Conservation (phyloP, 2,888 invertebrate species). For the Entomobrya multifasciata region DNA sequence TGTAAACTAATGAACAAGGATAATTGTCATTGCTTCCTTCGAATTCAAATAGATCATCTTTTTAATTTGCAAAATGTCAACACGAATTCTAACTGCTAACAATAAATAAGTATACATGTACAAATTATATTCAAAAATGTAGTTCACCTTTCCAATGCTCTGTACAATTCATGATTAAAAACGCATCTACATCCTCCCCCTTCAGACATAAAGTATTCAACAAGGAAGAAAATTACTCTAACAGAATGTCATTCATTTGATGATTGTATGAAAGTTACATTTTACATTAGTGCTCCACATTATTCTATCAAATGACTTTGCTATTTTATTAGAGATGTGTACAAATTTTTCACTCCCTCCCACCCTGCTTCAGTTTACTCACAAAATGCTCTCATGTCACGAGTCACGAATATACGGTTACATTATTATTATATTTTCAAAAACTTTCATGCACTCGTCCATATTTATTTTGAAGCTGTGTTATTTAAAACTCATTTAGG, state of each 20-base stretch:
- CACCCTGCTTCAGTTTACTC: too few species aligned
- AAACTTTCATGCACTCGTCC: neutral
- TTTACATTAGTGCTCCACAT: slow-evolving; percentile 2
- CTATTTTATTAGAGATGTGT: neutral
- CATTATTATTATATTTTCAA: neutral
- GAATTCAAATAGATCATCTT: neutral
- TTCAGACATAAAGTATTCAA: too few species aligned
- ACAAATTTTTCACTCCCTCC: neutral
- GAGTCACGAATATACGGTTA: neutral
- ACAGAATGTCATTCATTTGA: slow-evolving; percentile 5
- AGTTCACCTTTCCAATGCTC: too few species aligned
- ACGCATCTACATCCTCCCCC: too few species aligned
- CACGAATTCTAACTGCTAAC: too few species aligned
- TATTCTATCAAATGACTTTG: neutral
- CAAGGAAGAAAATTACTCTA: neutral
- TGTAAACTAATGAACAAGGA: slow-evolving; percentile 7
- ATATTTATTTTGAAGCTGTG: slow-evolving; percentile 2
- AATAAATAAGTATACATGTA: too few species aligned
- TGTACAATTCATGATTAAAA: too few species aligned
- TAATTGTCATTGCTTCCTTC: too few species aligned
- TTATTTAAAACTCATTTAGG: slow-evolving; percentile 8
- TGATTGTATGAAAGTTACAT: neutral
- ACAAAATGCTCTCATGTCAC: too few species aligned
- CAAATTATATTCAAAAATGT: too few species aligned
- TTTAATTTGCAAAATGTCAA: too few species aligned